phyloP scores from a whole-genome alignment of 2,113 vertebrate species.

The human region DNA sequence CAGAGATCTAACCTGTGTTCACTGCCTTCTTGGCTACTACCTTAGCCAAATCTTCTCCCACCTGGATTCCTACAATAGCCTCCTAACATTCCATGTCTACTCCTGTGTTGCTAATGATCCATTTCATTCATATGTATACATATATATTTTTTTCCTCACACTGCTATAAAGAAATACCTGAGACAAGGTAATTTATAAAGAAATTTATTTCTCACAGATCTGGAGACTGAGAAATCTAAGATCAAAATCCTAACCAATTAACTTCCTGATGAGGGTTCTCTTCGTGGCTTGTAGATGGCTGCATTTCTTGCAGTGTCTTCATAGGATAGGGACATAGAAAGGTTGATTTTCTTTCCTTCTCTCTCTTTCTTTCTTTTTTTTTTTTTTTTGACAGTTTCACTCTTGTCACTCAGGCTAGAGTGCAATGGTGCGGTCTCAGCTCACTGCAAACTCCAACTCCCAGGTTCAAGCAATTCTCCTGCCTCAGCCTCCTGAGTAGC shows the following conservation, averaged over 20 bases:
- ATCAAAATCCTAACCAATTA: not conserved
- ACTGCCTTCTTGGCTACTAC: not conserved
- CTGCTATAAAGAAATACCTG: not conserved
- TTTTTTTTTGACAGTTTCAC: no score
- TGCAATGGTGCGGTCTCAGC: rapidly evolving
- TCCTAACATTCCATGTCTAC: not conserved
- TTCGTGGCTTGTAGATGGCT: not conserved
- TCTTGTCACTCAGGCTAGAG: no score
- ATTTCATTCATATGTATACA: not conserved
- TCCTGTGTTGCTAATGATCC: not conserved
- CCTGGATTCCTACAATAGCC: not conserved
- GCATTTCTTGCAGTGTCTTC: not conserved
- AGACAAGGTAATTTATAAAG: not conserved
- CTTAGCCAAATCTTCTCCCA: not conserved
- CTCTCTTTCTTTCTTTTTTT: rapidly evolving
- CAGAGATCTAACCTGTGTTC: not conserved
- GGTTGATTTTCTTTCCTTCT: no score
- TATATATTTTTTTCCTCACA: not conserved
- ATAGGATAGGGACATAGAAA: no score
- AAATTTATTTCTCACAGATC: not conserved
- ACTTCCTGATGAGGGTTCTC: not conserved
- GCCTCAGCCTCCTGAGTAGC: no score
- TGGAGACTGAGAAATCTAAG: not conserved
- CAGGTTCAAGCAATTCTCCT: no score
- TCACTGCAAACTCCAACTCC: no score